These are phyloP conservation scores for Rhagonycha fulva DNA, from an alignment of 2,888 invertebrate genomes.

Conservation along the genomic window DNA sequence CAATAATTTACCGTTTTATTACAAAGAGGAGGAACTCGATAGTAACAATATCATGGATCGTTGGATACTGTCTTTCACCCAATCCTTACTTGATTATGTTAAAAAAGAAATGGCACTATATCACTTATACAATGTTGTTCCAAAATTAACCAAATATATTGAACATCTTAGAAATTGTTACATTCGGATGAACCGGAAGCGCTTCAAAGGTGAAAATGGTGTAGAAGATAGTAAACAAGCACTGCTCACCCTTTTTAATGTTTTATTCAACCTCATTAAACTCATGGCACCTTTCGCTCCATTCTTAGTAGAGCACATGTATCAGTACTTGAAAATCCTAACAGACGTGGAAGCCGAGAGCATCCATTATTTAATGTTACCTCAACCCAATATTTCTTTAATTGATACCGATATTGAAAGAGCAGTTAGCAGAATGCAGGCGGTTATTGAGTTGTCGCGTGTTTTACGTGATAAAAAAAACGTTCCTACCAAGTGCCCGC, in stretches of 20 bases:
- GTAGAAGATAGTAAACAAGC: conserved; percentile 80
- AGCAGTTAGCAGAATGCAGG: conserved; percentile 91
- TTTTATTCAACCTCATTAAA: conserved; percentile 84
- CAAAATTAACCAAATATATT: conserved; percentile 91
- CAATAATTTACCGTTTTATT: conserved; percentile 48
- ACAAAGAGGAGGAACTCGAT: conserved; percentile 44
- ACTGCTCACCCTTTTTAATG: conserved; percentile 84
- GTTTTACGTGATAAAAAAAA: conserved; percentile 92
- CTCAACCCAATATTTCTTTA: conserved; percentile 69
- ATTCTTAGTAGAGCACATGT: conserved; percentile 94
- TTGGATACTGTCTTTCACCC: conserved; percentile 97
- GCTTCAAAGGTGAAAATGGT: conserved; percentile 91
- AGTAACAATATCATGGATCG: conserved; percentile 87
- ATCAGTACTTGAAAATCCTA: conserved; percentile 79
- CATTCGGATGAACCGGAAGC: conserved; percentile 92
- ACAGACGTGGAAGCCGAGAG: conserved; percentile 67
- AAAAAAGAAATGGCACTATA: conserved; percentile 94
- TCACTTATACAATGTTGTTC: conserved; percentile 93
- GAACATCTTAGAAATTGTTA: conserved; percentile 99
- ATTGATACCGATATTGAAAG: conserved; percentile 87
- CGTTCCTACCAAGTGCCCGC: conserved; percentile 93
- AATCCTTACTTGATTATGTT: conserved; percentile 87
- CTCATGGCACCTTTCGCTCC: conserved; percentile 99
- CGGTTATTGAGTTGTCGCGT: conserved; percentile 91
- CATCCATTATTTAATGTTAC: conserved; percentile 91